Conservation (phyloP, 2,797 vertebrate genomes). For the Macropodus opercularis region DNA sequence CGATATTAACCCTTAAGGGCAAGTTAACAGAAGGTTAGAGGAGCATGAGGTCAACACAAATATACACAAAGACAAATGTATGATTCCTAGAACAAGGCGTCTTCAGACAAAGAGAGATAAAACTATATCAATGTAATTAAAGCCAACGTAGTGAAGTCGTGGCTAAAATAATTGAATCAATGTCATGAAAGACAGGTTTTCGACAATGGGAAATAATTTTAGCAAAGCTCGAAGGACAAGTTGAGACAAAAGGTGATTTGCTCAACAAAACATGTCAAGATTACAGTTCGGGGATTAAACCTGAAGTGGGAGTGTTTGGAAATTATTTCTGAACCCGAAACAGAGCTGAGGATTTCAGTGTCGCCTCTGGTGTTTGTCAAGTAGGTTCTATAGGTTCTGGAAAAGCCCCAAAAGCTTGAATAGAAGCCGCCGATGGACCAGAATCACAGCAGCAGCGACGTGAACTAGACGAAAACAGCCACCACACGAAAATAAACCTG, state of each 20-base stretch:
- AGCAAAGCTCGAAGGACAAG: neutral
- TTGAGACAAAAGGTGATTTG: constrained; percentile 3
- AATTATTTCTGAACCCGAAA: constrained; percentile 29
- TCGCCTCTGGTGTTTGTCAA: constrained; percentile 41
- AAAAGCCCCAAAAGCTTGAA: constrained; percentile 44
- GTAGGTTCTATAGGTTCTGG: constrained; percentile 29
- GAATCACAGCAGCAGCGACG: constrained; percentile 43
- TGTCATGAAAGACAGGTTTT: too few species aligned
- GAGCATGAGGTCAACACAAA: too few species aligned
- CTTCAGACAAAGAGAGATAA: too few species aligned
- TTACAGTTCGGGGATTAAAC: constrained; percentile 47
- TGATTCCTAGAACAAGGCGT: too few species aligned
- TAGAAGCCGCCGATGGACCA: constrained; percentile 40
- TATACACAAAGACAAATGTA: too few species aligned
- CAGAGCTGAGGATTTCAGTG: constrained; percentile 4
- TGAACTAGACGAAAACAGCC: constrained; percentile 25
- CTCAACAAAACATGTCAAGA: constrained; percentile 17
- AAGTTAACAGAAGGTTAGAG: too few species aligned
- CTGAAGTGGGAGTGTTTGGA: constrained; percentile 16
- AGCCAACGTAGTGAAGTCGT: too few species aligned
- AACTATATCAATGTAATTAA: too few species aligned
- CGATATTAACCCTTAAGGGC: too few species aligned
- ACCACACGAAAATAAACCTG: constrained; percentile 28
- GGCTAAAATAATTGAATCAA: too few species aligned
- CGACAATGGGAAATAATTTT: too few species aligned